phyloP scores from a whole-genome alignment of 1,140 invertebrate genomes.

The Ceratoteleas bidentatus region DNA sequence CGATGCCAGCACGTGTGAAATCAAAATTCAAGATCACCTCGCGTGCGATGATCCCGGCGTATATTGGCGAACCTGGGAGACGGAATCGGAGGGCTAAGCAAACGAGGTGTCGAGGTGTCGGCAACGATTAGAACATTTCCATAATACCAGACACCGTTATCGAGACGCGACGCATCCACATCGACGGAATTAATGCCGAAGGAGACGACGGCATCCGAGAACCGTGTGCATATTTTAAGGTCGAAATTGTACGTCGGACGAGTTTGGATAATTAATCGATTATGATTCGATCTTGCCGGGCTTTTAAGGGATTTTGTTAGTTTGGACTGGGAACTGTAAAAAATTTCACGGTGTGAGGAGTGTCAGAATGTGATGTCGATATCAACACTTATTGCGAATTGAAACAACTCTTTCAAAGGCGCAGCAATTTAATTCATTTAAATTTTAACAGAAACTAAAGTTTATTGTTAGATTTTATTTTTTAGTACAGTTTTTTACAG shows the following conservation, averaged over 20 bases:
- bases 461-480: too few relatives aligned
- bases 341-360: neutral
- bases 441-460: too few relatives aligned
- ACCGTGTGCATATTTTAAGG: neutral
- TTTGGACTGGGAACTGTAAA: neutral
- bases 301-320: neutral
- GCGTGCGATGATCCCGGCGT: conserved; percentile 64
- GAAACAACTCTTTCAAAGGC: too few relatives aligned
- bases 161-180: conserved; percentile 38
- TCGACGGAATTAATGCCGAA: conserved; percentile 29
- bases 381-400: too few relatives aligned
- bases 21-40: conserved; percentile 67
- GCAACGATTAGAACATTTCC: conserved; percentile 67
- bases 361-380: neutral
- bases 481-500: too few relatives aligned
- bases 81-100: conserved; percentile 24
- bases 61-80: conserved; percentile 48
- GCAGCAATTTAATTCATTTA: too few relatives aligned
- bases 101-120: conserved; percentile 67
- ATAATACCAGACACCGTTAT: conserved; percentile 64
- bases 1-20: conserved; percentile 68
- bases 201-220: neutral
- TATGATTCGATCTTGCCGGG: neutral
- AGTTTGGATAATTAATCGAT: conserved; percentile 11
- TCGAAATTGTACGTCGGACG: neutral